These are phyloP conservation scores for Cynodonichthys magdalenae DNA, from an alignment of 2,797 vertebrate genomes.

Conservation along the genomic window DNA sequence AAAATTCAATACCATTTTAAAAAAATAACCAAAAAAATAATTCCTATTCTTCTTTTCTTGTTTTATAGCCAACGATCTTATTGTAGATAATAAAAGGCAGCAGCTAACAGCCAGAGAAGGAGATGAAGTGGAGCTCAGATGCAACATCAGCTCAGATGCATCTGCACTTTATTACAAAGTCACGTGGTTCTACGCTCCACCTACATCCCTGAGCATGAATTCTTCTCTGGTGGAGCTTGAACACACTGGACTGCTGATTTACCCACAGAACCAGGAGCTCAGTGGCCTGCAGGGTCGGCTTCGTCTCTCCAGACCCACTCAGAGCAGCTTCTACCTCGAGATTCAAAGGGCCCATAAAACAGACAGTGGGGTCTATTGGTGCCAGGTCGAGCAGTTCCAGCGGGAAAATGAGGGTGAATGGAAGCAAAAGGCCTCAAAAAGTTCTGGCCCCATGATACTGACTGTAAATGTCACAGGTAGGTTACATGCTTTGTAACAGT, in stretches of 20 bases:
- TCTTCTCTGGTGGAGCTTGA: conserved; percentile 45
- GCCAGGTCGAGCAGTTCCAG: conserved; percentile 63
- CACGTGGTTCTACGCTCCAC: conserved; percentile 47
- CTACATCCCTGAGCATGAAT: neutral
- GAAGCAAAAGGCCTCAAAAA: conserved; percentile 48
- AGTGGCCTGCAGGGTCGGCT: conserved; percentile 52
- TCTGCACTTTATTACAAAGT: conserved; percentile 46
- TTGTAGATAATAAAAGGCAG: conserved; percentile 11
- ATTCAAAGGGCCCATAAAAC: conserved; percentile 42
- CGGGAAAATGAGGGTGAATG: conserved; percentile 41
- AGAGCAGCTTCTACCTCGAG: conserved; percentile 44
- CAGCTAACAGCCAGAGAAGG: conserved; percentile 32
- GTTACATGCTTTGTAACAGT: neutral
- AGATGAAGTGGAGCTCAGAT: conserved; percentile 37
- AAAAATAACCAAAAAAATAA: rapidly evolving
- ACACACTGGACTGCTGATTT: conserved; percentile 52
- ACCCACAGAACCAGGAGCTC: conserved; percentile 14
- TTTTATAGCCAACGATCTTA: conserved; percentile 45
- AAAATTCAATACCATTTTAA: neutral
- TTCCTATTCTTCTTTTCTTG: neutral
- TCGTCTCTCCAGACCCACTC: conserved; percentile 47
- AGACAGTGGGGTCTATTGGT: conserved; percentile 61
- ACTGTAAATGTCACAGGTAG: conserved; percentile 54
- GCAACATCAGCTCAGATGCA: conserved; percentile 42
- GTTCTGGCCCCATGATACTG: conserved; percentile 22